Conservation (phyloP, 1,140 invertebrate species). For the Phocides pigmalion region DNA sequence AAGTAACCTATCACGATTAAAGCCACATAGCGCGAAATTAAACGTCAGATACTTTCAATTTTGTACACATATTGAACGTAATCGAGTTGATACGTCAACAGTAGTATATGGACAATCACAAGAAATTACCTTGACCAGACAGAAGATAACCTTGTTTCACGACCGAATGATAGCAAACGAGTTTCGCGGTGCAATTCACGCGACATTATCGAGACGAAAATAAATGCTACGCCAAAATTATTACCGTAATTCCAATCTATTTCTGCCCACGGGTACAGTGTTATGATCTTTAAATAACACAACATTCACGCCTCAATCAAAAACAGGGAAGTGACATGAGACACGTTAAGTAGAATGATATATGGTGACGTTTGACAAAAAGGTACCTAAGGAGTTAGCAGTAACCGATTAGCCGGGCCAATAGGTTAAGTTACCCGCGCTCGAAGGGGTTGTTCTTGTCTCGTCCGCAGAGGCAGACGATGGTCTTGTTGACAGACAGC, state of each 20-base stretch:
- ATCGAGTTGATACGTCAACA: slow-evolving; percentile 31
- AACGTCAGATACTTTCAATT: slow-evolving; percentile 9
- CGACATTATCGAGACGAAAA: slow-evolving; percentile 20
- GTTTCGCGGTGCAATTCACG: slow-evolving; percentile 44
- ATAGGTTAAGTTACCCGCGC: slow-evolving; percentile 71
- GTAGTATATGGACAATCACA: slow-evolving; percentile 54
- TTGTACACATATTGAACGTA: slow-evolving; percentile 4
- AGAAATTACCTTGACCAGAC: slow-evolving; percentile 71
- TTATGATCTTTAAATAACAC: slow-evolving; percentile 10
- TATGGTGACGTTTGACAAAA: not conserved
- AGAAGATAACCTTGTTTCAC: slow-evolving; percentile 65
- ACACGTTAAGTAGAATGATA: not conserved
- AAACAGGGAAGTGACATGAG: not conserved
- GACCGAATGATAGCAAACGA: slow-evolving; percentile 61
- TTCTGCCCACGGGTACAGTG: not conserved
- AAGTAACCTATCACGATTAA: slow-evolving; percentile 46
- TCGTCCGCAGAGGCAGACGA: slow-evolving; percentile 80
- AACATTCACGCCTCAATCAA: not conserved
- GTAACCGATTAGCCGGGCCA: slow-evolving; percentile 5
- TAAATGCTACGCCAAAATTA: slow-evolving; percentile 10
- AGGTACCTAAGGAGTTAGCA: not conserved
- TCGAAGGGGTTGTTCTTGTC: slow-evolving; percentile 76
- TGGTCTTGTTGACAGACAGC: slow-evolving; percentile 79
- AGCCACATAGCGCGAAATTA: slow-evolving; percentile 14
- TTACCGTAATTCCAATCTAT: slow-evolving; percentile 8